Evolutionary conservation across 2,797 vertebrate genomes (phyloP).

Genomic region (Staurois parvus): DNA sequence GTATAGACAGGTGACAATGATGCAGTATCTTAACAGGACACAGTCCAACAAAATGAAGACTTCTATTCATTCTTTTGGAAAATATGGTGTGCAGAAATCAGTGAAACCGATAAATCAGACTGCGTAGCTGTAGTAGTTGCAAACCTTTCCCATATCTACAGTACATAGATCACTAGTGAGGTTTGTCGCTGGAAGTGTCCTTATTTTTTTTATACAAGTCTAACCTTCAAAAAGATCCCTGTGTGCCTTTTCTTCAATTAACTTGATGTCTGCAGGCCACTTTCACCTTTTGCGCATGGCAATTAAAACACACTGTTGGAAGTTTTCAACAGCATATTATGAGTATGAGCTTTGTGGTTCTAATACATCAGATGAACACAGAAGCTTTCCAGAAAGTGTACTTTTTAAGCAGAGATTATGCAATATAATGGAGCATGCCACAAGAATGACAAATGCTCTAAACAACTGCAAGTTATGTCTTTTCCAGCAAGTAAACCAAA

Average conservation of each 20-base stretch:
- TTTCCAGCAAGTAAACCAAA: too few relatives aligned
- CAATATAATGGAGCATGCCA: too few relatives aligned
- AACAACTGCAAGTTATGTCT: too few relatives aligned
- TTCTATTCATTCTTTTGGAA: not conserved
- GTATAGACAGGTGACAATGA: not conserved
- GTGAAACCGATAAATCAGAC: not conserved
- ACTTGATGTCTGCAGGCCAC: too few relatives aligned
- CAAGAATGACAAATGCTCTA: too few relatives aligned
- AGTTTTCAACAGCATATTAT: not conserved
- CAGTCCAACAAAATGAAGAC: not conserved
- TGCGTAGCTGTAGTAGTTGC: too few relatives aligned
- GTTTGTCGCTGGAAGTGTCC: not conserved
- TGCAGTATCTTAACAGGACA: not conserved
- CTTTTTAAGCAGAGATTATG: too few relatives aligned
- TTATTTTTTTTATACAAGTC: not conserved
- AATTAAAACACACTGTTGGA: not conserved
- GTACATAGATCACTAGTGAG: too few relatives aligned
- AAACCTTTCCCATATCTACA: not conserved
- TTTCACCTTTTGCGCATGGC: not conserved
- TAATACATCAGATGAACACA: not conserved
- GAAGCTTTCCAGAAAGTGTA: not conserved
- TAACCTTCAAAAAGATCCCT: too few relatives aligned
- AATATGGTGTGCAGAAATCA: too few relatives aligned
- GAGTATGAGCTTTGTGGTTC: not conserved
- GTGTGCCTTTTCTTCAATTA: too few relatives aligned